Conservation (phyloP, 2,797 vertebrate species). For the Catostomus latipinnis region DNA sequence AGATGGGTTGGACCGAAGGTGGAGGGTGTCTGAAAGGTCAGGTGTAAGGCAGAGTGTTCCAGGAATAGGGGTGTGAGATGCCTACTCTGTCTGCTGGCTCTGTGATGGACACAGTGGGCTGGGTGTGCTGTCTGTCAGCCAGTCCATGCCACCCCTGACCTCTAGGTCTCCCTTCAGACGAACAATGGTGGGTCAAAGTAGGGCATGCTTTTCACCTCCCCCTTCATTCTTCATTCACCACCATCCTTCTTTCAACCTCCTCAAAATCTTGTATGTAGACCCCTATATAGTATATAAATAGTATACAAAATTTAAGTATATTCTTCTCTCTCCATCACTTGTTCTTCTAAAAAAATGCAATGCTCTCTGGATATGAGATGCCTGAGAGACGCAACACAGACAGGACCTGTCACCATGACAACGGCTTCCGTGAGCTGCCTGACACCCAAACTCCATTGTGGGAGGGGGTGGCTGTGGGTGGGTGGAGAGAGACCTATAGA, state of each 20-base stretch:
- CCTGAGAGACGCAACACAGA: slow-evolving; percentile 81
- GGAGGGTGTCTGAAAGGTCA: slow-evolving; percentile 75
- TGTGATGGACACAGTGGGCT: slow-evolving; percentile 22
- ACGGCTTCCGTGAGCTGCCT: slow-evolving; percentile 81
- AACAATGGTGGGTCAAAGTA: slow-evolving; percentile 72
- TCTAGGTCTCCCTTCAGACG: slow-evolving; percentile 48
- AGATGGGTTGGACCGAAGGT: slow-evolving; percentile 52
- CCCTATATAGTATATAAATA: too few species aligned
- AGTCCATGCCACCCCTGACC: slow-evolving; percentile 31
- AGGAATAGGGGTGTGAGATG: slow-evolving; percentile 84
- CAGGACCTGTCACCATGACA: slow-evolving; percentile 84
- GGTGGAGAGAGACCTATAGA: slow-evolving; percentile 45
- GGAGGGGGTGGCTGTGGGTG: slow-evolving; percentile 68
- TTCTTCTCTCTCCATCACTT: slow-evolving; percentile 38
- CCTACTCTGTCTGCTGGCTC: slow-evolving; percentile 70
- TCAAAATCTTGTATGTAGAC: too few species aligned
- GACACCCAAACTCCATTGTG: slow-evolving; percentile 79
- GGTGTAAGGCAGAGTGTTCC: slow-evolving; percentile 75
- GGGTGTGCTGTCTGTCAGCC: slow-evolving; percentile 42
- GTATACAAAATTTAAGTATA: background rate
- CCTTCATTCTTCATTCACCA: too few species aligned
- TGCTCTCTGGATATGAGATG: slow-evolving; percentile 80
- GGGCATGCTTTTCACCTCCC: slow-evolving; percentile 58
- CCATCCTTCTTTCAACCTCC: too few species aligned
- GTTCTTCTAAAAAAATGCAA: slow-evolving; percentile 70